Percentiles rank a stretch among this genome's conserved stretches.
phyloP scores from a whole-genome alignment of 1,140 invertebrate species.

The Portunus trituberculatus region DNA sequence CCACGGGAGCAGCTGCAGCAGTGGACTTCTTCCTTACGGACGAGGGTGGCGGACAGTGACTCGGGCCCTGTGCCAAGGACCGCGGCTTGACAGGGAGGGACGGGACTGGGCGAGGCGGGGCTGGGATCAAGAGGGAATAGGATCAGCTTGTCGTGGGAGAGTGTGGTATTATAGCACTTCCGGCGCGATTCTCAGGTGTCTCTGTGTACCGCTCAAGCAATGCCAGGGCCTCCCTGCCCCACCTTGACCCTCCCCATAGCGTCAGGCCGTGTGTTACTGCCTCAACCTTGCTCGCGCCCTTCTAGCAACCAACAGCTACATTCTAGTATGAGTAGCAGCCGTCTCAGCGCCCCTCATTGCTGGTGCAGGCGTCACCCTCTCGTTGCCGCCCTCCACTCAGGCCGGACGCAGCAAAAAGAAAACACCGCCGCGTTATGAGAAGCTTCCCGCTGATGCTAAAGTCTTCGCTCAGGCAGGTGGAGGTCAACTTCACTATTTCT shows the following conservation, averaged over 20 bases:
- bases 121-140: neutral
- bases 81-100: neutral
- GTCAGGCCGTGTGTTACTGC: neutral
- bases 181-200: neutral
- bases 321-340: neutral
- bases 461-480: slow-evolving; percentile 61
- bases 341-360: neutral
- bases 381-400: neutral
- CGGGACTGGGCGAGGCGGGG: neutral
- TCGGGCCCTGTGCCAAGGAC: neutral
- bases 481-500: slow-evolving; percentile 67
- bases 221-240: neutral
- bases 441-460: slow-evolving; percentile 3
- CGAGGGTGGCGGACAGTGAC: neutral
- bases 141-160: neutral
- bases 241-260: neutral
- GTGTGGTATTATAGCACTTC: neutral
- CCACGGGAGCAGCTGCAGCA: neutral
- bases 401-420: slow-evolving; percentile 29
- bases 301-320: neutral
- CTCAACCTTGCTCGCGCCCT: neutral
- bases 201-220: neutral
- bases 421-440: neutral
- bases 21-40: neutral
- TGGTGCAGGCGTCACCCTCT: neutral